phyloP scores from a whole-genome alignment of 1,140 invertebrate species.

The honey bee (Apis mellifera) region DNA sequence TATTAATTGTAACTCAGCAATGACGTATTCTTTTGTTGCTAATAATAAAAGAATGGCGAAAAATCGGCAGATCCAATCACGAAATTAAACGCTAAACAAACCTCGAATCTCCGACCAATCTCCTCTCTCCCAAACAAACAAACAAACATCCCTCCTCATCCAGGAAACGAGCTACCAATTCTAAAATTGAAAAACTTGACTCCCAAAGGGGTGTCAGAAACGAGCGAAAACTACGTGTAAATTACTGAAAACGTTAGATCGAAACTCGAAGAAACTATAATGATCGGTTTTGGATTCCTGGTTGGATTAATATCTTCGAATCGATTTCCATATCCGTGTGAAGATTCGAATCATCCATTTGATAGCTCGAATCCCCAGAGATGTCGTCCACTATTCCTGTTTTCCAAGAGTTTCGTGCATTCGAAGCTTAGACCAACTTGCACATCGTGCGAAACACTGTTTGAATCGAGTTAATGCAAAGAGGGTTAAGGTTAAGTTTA shows the following conservation, averaged over 20 bases:
- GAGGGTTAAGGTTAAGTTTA: not conserved
- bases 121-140: no score
- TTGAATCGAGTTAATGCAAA: no score
- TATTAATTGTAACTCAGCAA: no score
- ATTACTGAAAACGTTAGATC: not conserved
- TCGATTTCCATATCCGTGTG: not conserved
- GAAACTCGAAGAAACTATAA: not conserved
- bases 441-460: conserved; percentile 9
- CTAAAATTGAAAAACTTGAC: conserved; percentile 11
- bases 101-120: no score
- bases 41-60: no score
- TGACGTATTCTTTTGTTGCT: no score
- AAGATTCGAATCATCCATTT: not conserved
- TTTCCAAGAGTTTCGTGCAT: conserved; percentile 3
- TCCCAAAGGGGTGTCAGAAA: no score
- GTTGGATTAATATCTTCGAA: conserved; percentile 20
- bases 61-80: no score
- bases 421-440: conserved; percentile 19
- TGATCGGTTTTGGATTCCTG: not conserved
- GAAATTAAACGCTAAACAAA: no score
- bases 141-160: no score
- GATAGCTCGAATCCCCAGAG: conserved; percentile 29
- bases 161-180: not conserved
- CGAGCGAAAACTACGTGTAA: not conserved
- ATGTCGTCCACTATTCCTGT: conserved; percentile 15